Percentiles rank a stretch among this genome's conserved stretches.
phyloP scores from a whole-genome alignment of 2,888 invertebrate species.

The Clunio marinus region DNA sequence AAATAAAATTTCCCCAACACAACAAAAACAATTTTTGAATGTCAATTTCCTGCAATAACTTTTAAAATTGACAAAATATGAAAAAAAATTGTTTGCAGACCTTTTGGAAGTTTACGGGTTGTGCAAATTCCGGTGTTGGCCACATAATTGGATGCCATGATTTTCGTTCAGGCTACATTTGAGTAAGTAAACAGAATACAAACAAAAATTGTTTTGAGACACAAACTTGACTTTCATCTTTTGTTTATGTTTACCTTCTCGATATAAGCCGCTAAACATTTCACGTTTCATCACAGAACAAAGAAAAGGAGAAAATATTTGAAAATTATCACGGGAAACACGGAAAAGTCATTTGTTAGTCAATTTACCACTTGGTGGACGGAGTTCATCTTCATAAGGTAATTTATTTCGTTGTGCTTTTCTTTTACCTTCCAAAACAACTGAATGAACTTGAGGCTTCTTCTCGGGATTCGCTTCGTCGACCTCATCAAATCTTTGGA shows the following conservation, averaged over 20 bases:
- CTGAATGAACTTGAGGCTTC: constrained; percentile 28
- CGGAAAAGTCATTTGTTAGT: neutral
- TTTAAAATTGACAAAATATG: no score
- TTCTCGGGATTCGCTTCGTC: constrained; percentile 30
- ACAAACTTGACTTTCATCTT: neutral
- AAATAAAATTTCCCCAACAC: no score
- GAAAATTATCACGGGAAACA: neutral
- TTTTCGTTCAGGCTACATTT: constrained; percentile 28
- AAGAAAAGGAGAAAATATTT: constrained; percentile 16
- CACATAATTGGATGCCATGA: constrained; percentile 37
- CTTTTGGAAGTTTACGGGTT: neutral
- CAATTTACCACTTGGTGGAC: constrained; percentile 32
- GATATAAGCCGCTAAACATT: constrained; percentile 24
- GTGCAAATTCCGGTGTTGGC: constrained; percentile 5
- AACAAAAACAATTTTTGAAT: no score
- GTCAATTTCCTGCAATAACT: no score
- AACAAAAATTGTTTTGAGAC: neutral
- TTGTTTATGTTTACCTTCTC: constrained; percentile 23
- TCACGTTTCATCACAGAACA: neutral
- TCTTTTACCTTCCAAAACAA: constrained; percentile 33
- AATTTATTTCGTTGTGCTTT: neutral
- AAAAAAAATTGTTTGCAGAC: constrained; percentile 7
- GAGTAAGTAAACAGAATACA: neutral
- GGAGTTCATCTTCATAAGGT: constrained; percentile 28
- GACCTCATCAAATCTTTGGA: constrained; percentile 34